Evolutionary conservation across 2,888 invertebrate species (phyloP).

Genomic region (Acanthosepion lycidas): DNA sequence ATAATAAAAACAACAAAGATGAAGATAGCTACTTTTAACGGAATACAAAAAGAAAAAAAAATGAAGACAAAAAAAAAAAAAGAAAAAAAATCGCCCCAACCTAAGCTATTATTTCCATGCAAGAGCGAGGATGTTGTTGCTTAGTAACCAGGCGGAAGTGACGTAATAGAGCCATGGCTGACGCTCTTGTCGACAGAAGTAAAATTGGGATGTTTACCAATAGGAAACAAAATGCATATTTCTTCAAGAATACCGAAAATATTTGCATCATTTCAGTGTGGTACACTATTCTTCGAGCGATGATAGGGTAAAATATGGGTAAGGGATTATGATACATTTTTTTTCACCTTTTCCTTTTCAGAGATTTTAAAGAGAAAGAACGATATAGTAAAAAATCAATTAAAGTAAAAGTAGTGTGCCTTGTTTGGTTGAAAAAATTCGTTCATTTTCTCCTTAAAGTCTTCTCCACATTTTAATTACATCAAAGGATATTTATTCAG

Average conservation of each 20-base stretch:
- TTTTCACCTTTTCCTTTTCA: background rate
- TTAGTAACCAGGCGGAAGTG: background rate
- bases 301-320: background rate
- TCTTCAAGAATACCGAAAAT: background rate
- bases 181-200: background rate
- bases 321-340: background rate
- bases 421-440: background rate
- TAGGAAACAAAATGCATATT: background rate
- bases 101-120: no score
- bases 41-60: no score
- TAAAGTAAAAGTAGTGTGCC: background rate
- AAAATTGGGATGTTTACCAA: background rate
- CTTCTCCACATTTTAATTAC: no score
- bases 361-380: background rate
- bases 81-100: no score
- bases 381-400: background rate
- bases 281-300: background rate
- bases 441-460: no score
- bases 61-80: no score
- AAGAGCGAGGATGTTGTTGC: background rate
- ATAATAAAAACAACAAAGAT: no score
- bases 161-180: constrained; percentile 6
- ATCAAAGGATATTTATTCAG: no score
- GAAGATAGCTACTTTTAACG: no score
- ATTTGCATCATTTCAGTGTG: background rate